A percentile compares a stretch with the other conserved stretches of the same genome.
These are phyloP conservation scores for Helicoverpa armigera DNA, from an alignment of 1,140 invertebrate genomes.

Conservation along the genomic window DNA sequence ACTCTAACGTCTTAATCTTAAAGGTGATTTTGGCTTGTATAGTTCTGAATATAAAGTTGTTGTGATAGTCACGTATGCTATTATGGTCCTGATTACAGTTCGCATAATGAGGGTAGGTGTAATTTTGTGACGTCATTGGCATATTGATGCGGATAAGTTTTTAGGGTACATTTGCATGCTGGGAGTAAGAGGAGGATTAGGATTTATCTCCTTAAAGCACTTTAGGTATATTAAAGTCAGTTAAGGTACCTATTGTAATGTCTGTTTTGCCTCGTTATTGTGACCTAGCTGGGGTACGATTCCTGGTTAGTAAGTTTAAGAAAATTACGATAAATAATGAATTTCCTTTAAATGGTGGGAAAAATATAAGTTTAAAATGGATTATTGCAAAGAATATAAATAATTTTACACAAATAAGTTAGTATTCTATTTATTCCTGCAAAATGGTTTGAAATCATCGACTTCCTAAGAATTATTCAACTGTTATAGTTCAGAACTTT, in stretches of 20 bases:
- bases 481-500: too few relatives aligned
- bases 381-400: too few relatives aligned
- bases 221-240: not conserved
- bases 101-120: conserved; percentile 52
- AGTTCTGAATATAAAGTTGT: not conserved
- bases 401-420: too few relatives aligned
- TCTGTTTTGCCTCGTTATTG: not conserved
- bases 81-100: conserved; percentile 55
- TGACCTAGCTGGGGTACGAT: not conserved
- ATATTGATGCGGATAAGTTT: conserved; percentile 48
- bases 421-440: too few relatives aligned
- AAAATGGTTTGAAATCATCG: too few relatives aligned
- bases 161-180: conserved; percentile 33
- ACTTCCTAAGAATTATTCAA: too few relatives aligned
- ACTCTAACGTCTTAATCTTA: conserved; percentile 8
- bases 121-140: conserved; percentile 56
- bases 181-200: conserved; percentile 1
- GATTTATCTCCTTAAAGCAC: conserved; percentile 1
- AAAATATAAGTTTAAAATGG: too few relatives aligned
- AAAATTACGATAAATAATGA: too few relatives aligned
- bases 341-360: too few relatives aligned
- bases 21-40: conserved; percentile 25
- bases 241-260: not conserved
- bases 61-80: conserved; percentile 47
- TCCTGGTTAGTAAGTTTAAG: not conserved